Evolutionary conservation across 53 echinoderm and acorn worm genomes (phyloP), one percentile per base, ranked within the genome.

Genomic region (Patiria pectinifera): DNA sequence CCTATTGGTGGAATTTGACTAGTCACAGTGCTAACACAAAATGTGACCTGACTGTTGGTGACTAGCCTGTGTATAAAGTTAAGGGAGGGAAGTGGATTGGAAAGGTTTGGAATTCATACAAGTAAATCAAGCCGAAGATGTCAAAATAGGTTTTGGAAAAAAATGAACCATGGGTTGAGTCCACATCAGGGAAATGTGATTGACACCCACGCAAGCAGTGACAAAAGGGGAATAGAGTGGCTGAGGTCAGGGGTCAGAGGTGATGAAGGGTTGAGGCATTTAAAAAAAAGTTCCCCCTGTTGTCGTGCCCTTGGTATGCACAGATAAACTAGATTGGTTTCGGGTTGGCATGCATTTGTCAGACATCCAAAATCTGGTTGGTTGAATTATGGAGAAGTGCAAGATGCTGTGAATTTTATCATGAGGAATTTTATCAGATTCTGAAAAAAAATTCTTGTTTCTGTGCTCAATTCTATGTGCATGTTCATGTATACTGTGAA

Each of bases 341-440:
- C 66, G 22, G 85, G 44, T 63, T 85, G 85, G 45, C 14, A 63
- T 85, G 66, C 63, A 22, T 43, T 79, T 48, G 16, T 79, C 0
- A 13, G 8, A 53, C n/a, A n/a, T 18, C 8, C 19, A 44, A 63
- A 62, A 85, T 26, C 59, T 83, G 83, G 23, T 14, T 62, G 21
- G 35, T 24, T 83, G 83, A 26, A 24, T 3, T 62, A 66, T 43
- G 21, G 63, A 63, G 21, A 46, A 45, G 44, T 85, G 18, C 45
- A 74, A 23, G 74, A 48, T 46, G 69, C 85, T 85, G 85, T 85
- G 70, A 85, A 85, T 62, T 18, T 85, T 35, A 85, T 85, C 69
- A 85, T 18, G 58, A 59, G 83, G 83, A 59, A 83, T 83, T 11
- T 60, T 24, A 4, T 74, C 24, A 74, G 74, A 74, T 74, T 21